Base-by-base conservation (phyloP, 2,888 invertebrate species). In the Azorinus chamasolen region DNA sequence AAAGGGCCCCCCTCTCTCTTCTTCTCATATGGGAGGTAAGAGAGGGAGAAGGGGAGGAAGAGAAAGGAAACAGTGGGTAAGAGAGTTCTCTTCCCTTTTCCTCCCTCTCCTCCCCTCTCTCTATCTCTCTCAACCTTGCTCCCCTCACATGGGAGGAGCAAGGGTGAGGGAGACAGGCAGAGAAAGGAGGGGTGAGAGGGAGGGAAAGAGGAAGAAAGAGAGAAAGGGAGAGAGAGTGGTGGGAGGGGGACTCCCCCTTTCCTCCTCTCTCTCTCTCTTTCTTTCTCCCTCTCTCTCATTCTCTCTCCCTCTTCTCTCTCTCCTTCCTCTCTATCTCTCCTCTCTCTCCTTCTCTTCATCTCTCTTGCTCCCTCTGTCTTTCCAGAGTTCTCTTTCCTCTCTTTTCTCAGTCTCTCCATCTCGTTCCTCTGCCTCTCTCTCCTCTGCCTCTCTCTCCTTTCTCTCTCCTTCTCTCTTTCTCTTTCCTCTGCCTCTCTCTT, bases 171-270 rank as follows among this genome's bases (percentile, higher is more conserved):
- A 48, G 48, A 24, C 24, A 53, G 53, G n/a, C 10, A 20, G 53
- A 53, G 53, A 24, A 25, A 53, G 53, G 25, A 25, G 24, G 53
- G 25, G 53, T 24, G 53, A 25, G 53, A 53, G 53, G 25, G 53
- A 53, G 53, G 25, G 53, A 53, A 25, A 25, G 53, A 53, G 53
- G n/a, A 25, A 53, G 53, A 24, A n/a, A 53, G 53, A 24, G 25
- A 24, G 53, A 24, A 25, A 24, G 53, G 20, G 53, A 24, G 53
- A 53, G 53, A 24, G 53, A 53, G 53, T 10, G 25, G n/a, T 20
- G 25, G 25, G n/a, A 12, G 25, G 20, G n/a, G 24, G 20, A 6
- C 8, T n/a, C 48, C 48, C 14, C 20, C 18, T 48, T 3, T 2
- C 2, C 5, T 22, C 22, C 48, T 2, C 20, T 48, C 20, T 48